A percentile compares a stretch with the other conserved stretches of the same genome.
Evolutionary conservation across 2,113 vertebrate species (phyloP).

Genomic region (Eolophus roseicapilla): DNA sequence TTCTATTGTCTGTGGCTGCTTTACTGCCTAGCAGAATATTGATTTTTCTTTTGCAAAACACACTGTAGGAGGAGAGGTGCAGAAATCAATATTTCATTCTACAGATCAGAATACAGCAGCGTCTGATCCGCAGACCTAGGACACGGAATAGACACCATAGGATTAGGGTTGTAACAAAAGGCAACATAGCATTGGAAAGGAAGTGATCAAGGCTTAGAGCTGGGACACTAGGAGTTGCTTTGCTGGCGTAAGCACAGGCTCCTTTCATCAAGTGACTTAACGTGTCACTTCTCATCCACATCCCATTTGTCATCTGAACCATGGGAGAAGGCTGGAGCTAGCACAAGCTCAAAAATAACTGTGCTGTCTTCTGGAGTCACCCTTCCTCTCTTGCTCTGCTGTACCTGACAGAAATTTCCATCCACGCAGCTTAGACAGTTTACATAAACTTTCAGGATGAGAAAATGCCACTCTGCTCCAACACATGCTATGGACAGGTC

Average conservation of each 20-base stretch:
- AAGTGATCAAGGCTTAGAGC: neutral
- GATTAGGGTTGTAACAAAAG: neutral
- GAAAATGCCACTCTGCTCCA: neutral
- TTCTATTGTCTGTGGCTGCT: constrained; percentile 35
- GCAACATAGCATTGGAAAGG: neutral
- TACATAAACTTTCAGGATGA: neutral
- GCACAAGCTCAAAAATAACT: neutral
- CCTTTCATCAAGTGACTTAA: neutral
- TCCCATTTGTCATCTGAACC: neutral
- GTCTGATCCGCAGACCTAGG: neutral
- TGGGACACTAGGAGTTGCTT: neutral
- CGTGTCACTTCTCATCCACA: neutral
- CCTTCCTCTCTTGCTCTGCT: neutral
- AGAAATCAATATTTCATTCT: constrained; percentile 70
- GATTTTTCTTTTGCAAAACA: constrained; percentile 23
- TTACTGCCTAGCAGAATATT: constrained; percentile 16
- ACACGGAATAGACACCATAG: neutral
- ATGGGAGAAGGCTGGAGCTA: neutral
- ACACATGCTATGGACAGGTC: rapidly evolving
- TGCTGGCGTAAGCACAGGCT: neutral
- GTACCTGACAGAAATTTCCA: neutral
- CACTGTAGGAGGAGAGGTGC: neutral
- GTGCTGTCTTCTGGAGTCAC: neutral
- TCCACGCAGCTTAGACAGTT: neutral
- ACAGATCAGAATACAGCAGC: neutral